Percentiles rank a stretch among this genome's conserved stretches.
These are phyloP conservation scores for Cyprinodon tularosa DNA, from an alignment of 2,113 vertebrate species.

Conservation along the genomic window DNA sequence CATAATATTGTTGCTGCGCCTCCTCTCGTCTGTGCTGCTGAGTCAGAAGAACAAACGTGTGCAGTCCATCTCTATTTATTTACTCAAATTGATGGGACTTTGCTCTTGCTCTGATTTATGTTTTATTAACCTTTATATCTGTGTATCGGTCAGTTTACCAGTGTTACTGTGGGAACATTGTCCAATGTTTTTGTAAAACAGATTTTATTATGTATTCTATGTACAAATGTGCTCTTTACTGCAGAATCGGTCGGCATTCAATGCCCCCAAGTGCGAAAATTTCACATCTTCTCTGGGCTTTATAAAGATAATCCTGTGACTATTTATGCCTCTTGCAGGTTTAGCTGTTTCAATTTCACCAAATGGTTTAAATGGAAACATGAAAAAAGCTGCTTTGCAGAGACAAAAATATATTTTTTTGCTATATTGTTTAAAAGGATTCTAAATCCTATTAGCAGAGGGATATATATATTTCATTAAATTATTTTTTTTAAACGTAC, in stretches of 20 bases:
- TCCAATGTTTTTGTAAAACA: not conserved
- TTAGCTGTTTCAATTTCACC: not conserved
- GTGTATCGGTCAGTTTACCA: not conserved
- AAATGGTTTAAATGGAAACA: not conserved
- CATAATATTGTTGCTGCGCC: slow-evolving; percentile 82
- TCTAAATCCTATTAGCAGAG: too few species aligned
- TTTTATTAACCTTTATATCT: slow-evolving; percentile 9
- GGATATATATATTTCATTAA: too few species aligned
- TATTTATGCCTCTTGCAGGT: not conserved
- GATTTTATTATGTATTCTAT: slow-evolving; percentile 5
- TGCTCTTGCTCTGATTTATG: not conserved
- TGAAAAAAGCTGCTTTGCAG: too few species aligned
- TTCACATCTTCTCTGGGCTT: not conserved
- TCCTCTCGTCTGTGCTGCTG: slow-evolving; percentile 72
- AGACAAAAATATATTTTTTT: too few species aligned
- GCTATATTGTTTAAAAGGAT: too few species aligned
- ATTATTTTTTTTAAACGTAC: too few species aligned
- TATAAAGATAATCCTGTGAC: not conserved
- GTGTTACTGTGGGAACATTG: not conserved
- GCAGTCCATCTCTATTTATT: slow-evolving; percentile 16
- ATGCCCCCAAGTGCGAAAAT: not conserved
- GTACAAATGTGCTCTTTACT: slow-evolving; percentile 7
- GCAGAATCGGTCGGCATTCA: not conserved
- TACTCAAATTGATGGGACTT: not conserved
- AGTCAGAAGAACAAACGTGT: slow-evolving; percentile 72